Evolutionary conservation across 2,113 vertebrate genomes (phyloP).

Genomic region (Scortum barcoo): DNA sequence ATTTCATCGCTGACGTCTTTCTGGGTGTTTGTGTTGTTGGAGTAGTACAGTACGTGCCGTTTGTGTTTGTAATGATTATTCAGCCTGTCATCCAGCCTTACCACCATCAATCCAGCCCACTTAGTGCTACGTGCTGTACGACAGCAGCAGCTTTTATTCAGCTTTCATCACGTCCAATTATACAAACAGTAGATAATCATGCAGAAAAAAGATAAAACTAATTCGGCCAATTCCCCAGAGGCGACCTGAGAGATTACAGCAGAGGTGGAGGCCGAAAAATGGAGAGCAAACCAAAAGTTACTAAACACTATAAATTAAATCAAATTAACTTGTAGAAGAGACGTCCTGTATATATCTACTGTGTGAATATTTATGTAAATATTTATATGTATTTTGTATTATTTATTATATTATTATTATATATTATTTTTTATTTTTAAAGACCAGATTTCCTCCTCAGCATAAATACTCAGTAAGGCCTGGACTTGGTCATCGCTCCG

Average conservation of each 20-base stretch:
- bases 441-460: no score
- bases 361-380: no score
- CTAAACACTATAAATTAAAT: constrained; percentile 9
- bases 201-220: constrained; percentile 9
- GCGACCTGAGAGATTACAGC: constrained; percentile 10
- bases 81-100: constrained; percentile 36
- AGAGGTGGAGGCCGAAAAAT: constrained; percentile 1
- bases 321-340: neutral
- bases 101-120: constrained; percentile 32
- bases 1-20: constrained; percentile 60
- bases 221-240: constrained; percentile 22
- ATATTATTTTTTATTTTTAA: no score
- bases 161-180: constrained; percentile 42
- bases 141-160: constrained; percentile 32
- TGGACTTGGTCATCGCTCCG: no score
- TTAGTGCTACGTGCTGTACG: constrained; percentile 52
- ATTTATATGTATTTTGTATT: no score
- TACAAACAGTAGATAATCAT: constrained; percentile 36
- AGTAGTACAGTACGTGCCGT: constrained; percentile 42
- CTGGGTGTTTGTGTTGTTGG: constrained; percentile 39
- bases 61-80: constrained; percentile 61
- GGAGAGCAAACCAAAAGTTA: constrained; percentile 7
- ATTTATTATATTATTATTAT: no score
- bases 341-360: neutral
- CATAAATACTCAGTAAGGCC: no score